A percentile compares a stretch with the other conserved stretches of the same genome.
These are phyloP conservation scores for Oligia strigilis DNA, from an alignment of 2,888 invertebrate genomes.

Conservation along the genomic window DNA sequence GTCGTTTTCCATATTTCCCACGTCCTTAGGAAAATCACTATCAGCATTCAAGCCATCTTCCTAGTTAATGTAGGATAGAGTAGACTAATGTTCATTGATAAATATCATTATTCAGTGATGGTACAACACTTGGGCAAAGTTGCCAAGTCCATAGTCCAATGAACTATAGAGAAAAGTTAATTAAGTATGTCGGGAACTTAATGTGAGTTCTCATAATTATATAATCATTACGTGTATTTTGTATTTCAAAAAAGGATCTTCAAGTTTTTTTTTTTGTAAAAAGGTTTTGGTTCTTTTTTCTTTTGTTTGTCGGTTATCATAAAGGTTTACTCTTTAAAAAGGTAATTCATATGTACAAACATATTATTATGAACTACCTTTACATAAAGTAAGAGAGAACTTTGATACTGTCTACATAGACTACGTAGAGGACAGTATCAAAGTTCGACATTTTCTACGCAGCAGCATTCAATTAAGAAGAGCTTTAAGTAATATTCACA, in stretches of 20 bases:
- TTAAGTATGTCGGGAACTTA: slow-evolving; percentile 33
- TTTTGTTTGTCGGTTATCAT: neutral
- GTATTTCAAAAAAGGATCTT: slow-evolving; percentile 3
- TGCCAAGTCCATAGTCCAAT: slow-evolving; percentile 65
- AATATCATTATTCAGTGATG: slow-evolving; percentile 59
- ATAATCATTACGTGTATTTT: slow-evolving; percentile 20
- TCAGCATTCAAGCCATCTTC: slow-evolving; percentile 44
- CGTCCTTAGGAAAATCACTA: slow-evolving; percentile 21
- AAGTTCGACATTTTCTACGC: neutral
- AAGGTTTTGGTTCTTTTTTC: no score
- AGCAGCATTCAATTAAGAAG: neutral
- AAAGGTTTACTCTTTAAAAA: neutral
- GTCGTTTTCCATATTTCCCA: slow-evolving; percentile 24
- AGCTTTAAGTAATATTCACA: neutral
- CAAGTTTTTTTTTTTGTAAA: neutral
- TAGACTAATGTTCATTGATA: slow-evolving; percentile 38
- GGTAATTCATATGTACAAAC: no score
- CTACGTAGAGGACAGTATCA: neutral
- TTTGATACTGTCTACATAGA: no score
- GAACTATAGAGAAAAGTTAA: slow-evolving; percentile 49
- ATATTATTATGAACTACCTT: no score
- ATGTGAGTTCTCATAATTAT: slow-evolving; percentile 52
- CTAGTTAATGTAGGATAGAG: slow-evolving; percentile 28
- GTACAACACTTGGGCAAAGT: slow-evolving; percentile 52
- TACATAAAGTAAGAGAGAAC: no score